phyloP scores from a whole-genome alignment of 2,797 vertebrate genomes.

The Lepus townsendii region DNA sequence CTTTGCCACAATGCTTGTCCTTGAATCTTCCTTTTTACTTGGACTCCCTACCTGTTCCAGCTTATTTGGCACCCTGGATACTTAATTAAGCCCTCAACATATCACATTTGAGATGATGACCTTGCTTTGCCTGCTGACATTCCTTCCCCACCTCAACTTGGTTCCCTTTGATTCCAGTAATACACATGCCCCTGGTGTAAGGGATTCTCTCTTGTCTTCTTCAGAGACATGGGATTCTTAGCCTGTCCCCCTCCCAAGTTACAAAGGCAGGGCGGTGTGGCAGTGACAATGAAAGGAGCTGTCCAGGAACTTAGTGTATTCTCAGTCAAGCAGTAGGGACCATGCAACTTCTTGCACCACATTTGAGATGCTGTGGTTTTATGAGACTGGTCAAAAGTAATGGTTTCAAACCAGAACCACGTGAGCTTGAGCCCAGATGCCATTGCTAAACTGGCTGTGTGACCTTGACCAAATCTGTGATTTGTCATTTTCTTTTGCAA shows the following conservation, averaged over 20 bases:
- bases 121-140: not conserved
- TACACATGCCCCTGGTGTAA: not conserved
- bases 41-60: not conserved
- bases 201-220: not conserved
- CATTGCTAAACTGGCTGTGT: not conserved
- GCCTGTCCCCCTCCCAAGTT: not conserved
- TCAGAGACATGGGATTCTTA: not conserved
- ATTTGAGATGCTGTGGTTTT: conserved; percentile 1
- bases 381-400: not conserved
- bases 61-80: not conserved
- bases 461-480: conserved; percentile 36
- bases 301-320: not conserved
- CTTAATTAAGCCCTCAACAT: not conserved
- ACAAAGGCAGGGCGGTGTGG: not conserved
- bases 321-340: not conserved
- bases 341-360: not conserved
- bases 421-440: not conserved
- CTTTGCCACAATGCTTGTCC: no score
- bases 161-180: not conserved
- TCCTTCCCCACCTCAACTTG: not conserved
- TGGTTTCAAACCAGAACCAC: conserved; percentile 2
- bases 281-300: not conserved
- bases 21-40: not conserved
- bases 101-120: not conserved
- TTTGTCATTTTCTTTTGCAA: conserved; percentile 24